Base-by-base conservation (phyloP, 1,140 invertebrate genomes). In the Eumaeus atala region DNA sequence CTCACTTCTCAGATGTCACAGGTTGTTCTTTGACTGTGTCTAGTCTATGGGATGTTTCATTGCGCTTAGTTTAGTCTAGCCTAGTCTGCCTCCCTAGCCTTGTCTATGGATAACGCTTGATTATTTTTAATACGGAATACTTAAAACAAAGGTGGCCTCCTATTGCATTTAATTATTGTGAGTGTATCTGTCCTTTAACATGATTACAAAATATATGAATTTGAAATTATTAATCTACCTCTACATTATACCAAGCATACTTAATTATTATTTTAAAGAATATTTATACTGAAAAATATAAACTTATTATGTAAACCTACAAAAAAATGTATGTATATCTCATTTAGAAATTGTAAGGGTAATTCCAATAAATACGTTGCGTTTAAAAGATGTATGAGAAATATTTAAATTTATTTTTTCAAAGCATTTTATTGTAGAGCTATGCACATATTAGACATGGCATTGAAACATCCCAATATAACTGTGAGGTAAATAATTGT, bases 11-110 rank as follows among this genome's bases (percentile, higher is more conserved):
- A 81, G 44, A 72, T 83, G 70, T 81, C 79, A 1, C 79, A 83
- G 56, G 76, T 77, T 9, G 76, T 85, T 59, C 79, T 82, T 62
- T 85, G 81, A 84, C 70, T 54, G 14, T 61, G 44, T 67, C 63
- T 74, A 62, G 61, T 73, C 65, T 33, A 11, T 11, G 42, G 36
- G 47, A 56, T 48, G 44, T 50, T 50, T 54, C 44, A 36, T 33
- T n/a, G 14, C 16, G 40, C 8, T 9, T 7, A 4, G 12, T 14
- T 9, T 7, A 4, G 12, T 14, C 5, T 42, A 42, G 12, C 14
- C 21, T 28, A 28, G 21, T 28, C 21, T 28, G 6, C 21, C 21
- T 28, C 21, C 21, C 21, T 6, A 28, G 21, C 21, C 21, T 28
- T 28, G 21, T 6, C 21, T n/a, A n/a, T n/a, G 21, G 21, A 28